Conservation (phyloP, 2,113 vertebrate species). For the Platichthys stellatus region DNA sequence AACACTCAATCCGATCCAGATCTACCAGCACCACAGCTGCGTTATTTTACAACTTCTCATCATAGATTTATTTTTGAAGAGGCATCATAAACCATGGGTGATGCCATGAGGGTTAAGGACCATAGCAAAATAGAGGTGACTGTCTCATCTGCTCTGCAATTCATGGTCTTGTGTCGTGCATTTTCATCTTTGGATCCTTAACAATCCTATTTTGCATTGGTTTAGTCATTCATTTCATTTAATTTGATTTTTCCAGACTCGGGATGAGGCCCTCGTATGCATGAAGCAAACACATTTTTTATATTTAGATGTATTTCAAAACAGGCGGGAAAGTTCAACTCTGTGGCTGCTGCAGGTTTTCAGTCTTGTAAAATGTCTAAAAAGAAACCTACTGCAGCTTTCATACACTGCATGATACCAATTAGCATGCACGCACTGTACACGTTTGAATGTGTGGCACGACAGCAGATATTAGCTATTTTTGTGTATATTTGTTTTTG, state of each 20-base stretch:
- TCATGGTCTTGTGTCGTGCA: neutral
- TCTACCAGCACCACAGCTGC: too few species aligned
- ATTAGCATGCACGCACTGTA: neutral
- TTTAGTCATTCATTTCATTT: neutral
- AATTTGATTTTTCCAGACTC: too few species aligned
- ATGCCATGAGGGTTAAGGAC: too few species aligned
- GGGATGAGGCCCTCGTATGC: neutral
- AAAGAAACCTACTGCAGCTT: slow-evolving; percentile 2
- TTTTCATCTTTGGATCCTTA: neutral
- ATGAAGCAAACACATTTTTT: neutral
- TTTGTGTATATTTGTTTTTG: neutral
- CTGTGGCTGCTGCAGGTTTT: slow-evolving; percentile 28
- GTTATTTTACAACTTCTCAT: too few species aligned
- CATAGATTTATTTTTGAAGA: too few species aligned
- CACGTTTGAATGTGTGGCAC: neutral
- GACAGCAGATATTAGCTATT: neutral
- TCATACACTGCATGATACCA: slow-evolving; percentile 20
- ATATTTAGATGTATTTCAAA: slow-evolving; percentile 4
- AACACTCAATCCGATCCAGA: too few species aligned
- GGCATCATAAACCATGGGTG: too few species aligned
- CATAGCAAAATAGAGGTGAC: neutral
- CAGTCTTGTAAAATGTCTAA: slow-evolving; percentile 17
- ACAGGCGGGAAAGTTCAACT: neutral
- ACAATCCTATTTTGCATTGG: neutral
- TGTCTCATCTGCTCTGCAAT: neutral